Base-by-base conservation (phyloP, 2,888 invertebrate genomes). In the Noctua pronuba region DNA sequence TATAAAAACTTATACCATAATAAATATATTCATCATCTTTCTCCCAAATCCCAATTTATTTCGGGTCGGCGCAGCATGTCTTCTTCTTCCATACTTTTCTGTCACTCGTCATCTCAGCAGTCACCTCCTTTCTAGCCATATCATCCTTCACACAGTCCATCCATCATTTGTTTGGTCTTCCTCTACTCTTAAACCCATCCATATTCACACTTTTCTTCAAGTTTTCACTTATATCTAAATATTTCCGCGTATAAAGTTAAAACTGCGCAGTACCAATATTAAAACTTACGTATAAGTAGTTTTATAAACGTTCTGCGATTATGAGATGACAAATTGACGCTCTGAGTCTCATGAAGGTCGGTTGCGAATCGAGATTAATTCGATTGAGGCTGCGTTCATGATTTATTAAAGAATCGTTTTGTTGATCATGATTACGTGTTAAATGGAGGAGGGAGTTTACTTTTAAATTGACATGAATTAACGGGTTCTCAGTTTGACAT, bases 281-380 rank as follows among this genome's bases (percentile, higher is more conserved):
- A n/a, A 77, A 49, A 0, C 18, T 24, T 67, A 60, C n/a, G 18
- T 38, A 31, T 21, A 68, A 41, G n/a, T 28, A 28, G 35, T 67
- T 41, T 41, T 38, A 46, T 52, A 68, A 71, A 38, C 16, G 21
- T 44, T 66, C 60, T 73, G 65, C 35, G 55, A 67, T 62, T 65
- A 4, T 46, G n/a, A 71, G 38, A 83, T 84, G 80, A 84, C 71
- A 83, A 77, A 83, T 84, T 76, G 64, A 60, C 41, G 66, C 24
- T 71, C 72, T 52, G 58, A 58, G 24, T n/a, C 3, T 52, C 49
- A 41, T 28, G 73, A 77, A 84, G 80, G 83, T 71, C 68, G 60
- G 60, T 55, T 21, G 46, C 31, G 77, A 70, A 35, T 84, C 60
- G 67, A 84, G 73, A 80, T 80, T 76, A 83, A 83, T 70, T 80